Base-by-base conservation (phyloP, 30 jellyfish, hydroid and myxozoan species). In the Aurelia aurita complex sp. Pacific region DNA sequence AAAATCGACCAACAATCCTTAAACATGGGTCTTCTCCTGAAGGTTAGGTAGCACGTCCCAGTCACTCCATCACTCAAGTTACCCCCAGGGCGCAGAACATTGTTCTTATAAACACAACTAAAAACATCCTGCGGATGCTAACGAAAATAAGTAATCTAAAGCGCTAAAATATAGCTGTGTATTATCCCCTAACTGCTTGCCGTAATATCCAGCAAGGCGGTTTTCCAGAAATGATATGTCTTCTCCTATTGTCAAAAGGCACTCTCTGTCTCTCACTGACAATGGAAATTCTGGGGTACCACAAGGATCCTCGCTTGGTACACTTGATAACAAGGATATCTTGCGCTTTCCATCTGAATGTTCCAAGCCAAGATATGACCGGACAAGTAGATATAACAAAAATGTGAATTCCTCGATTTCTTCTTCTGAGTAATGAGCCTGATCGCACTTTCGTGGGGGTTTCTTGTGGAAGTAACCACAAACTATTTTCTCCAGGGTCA, bases 121-220 rank as follows among this genome's bases (percentile, higher is more conserved):
- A 46, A 46, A 46, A 46, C 57, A 46, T 4, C 15, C 8, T 9
- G 57, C 13, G 13, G 57, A 46, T 13, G 57, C 57, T 9, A 46
- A 46, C 2, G 2, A 46, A 46, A 81, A 68, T 15, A 67, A 34
- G 0, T 9, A 16, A 18, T 65, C 46, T 65, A 82, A 6, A 74
- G 69, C 2, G 2, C 34, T 42, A 23, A 82, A 36, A 61, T 71
- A 59, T 63, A 82, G 6, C 52, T 68, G 66, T 9, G 74, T 57
- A 34, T 42, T 62, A 2, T 13, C 38, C 7, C 70, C 64, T 23
- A 82, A 57, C 52, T 34, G 19, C 64, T 3, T 52, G 7, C 67
- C 87, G 9, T 43, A 64, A 61, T 72, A 62, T 34, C 79, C 72
- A 12, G 42, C 43, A 63, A 82, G 72, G n/a, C 91, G 91, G 64